Evolutionary conservation across 2,888 invertebrate species (phyloP), one percentile per base, ranked within the genome.

Genomic region (Microctonus aethiopoides): DNA sequence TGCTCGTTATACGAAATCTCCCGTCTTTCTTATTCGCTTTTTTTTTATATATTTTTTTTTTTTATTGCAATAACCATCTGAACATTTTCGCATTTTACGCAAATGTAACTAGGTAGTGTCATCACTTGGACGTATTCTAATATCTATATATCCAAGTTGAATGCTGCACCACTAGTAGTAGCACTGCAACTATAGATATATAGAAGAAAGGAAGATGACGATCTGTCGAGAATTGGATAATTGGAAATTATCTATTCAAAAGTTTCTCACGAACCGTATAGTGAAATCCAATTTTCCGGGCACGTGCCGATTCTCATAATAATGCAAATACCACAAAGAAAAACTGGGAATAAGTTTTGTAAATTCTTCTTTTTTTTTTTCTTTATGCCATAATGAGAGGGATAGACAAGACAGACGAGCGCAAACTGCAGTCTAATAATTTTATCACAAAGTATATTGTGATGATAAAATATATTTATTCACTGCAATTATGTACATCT

Each of bases 191-290:
- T n/a, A 29, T 29, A 7, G 46, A 9, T 46, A 63, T 46, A 63
- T 46, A 46, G 32, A 16, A 22, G 54, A 46, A 11, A 29, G 59
- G 46, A 29, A 20, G 20, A 46, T 32, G 39, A 56, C 39, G 56
- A 68, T 41, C 36, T 34, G 51, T 26, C 68, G 46, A 51, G 63
- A 72, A 70, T 65, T 72, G 70, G 60, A 54, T 79, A 79, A 78
- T 78, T 79, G 76, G 70, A 69, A 76, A 75, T 76, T 74, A 72
- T 52, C 74, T 73, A 72, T 78, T 77, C 72, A 74, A 77, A 76
- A 75, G 72, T 78, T 74, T 24, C 65, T 57, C 69, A 24, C 59
- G 16, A 72, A 59, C 24, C 36, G 65, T 54, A 54, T 24, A 56
- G 56, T 56, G 34, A 74, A 75, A 77, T 79, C 77, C 62, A 79